phyloP scores from a whole-genome alignment of 2,797 vertebrate species.

The Adrianichthys oophorus region DNA sequence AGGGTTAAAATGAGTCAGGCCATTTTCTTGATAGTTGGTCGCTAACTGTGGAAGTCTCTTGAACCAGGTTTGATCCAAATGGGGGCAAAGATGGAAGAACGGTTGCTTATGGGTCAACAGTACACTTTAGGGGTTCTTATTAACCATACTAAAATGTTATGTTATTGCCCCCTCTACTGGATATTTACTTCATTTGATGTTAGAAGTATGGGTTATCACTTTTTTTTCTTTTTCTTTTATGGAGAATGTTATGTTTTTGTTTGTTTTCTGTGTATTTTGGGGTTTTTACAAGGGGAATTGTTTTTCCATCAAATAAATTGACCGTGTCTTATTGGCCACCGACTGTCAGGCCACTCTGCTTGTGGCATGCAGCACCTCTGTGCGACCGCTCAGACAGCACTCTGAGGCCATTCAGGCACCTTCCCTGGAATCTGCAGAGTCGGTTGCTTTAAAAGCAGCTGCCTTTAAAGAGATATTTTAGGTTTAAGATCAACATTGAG shows the following conservation, averaged over 20 bases:
- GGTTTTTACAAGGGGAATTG: too few relatives aligned
- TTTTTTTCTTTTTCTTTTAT: too few relatives aligned
- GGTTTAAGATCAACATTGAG: too few relatives aligned
- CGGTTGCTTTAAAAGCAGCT: not conserved
- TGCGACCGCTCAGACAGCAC: slow-evolving; percentile 24
- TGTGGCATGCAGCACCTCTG: slow-evolving; percentile 37
- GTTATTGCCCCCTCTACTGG: slow-evolving; percentile 39
- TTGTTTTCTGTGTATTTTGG: too few relatives aligned
- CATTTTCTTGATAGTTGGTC: not conserved
- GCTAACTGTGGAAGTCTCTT: not conserved
- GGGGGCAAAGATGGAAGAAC: not conserved
- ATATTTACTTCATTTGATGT: too few relatives aligned
- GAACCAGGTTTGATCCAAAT: slow-evolving; percentile 4
- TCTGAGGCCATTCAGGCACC: slow-evolving; percentile 9
- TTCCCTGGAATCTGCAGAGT: slow-evolving; percentile 7
- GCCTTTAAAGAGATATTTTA: not conserved
- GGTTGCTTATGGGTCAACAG: not conserved
- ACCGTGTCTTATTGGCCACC: slow-evolving; percentile 47
- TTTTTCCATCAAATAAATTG: too few relatives aligned
- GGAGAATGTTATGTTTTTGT: too few relatives aligned
- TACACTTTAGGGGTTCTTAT: not conserved
- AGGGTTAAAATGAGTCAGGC: not conserved
- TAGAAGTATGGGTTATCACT: too few relatives aligned
- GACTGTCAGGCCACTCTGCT: slow-evolving; percentile 58
- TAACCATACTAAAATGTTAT: not conserved